Percentiles rank a stretch among this genome's conserved stretches.
Conservation (phyloP, 2,888 invertebrate species). For the Hydroisotoma schaefferi region DNA sequence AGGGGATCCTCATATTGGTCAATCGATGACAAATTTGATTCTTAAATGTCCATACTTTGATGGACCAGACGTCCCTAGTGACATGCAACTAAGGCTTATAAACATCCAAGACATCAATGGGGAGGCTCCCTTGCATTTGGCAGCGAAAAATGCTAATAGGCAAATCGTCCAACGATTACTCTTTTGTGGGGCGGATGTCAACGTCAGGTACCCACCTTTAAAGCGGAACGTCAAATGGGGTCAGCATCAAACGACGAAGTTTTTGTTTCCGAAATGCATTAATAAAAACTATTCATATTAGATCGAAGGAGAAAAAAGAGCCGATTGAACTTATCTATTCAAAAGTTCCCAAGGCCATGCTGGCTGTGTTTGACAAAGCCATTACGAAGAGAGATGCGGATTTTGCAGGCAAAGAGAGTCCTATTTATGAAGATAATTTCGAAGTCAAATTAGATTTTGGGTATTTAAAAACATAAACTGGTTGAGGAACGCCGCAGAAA, state of each 20-base stretch:
- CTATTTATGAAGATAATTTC: not conserved
- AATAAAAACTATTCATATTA: not conserved
- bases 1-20: not conserved
- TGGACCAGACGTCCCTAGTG: not conserved
- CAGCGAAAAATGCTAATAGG: slow-evolving; percentile 23
- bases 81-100: slow-evolving; percentile 11
- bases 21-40: not conserved
- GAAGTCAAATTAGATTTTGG: not conserved
- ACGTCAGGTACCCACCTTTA: slow-evolving; percentile 24
- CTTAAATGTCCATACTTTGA: not conserved
- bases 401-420: not conserved
- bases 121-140: slow-evolving; percentile 32
- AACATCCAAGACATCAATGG: slow-evolving; percentile 30
- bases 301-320: slow-evolving; percentile 21
- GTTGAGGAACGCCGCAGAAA: too few species aligned
- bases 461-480: not conserved
- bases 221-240: not conserved
- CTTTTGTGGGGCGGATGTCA: slow-evolving; percentile 32
- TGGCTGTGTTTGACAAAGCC: slow-evolving; percentile 24
- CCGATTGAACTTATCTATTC: slow-evolving; percentile 32
- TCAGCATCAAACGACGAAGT: not conserved
- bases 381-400: too few species aligned
- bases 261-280: not conserved
- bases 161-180: slow-evolving; percentile 9
- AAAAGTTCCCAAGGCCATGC: slow-evolving; percentile 31